These are phyloP conservation scores for Limulus polyphemus DNA, from an alignment of 2,888 invertebrate species.

Conservation along the genomic window DNA sequence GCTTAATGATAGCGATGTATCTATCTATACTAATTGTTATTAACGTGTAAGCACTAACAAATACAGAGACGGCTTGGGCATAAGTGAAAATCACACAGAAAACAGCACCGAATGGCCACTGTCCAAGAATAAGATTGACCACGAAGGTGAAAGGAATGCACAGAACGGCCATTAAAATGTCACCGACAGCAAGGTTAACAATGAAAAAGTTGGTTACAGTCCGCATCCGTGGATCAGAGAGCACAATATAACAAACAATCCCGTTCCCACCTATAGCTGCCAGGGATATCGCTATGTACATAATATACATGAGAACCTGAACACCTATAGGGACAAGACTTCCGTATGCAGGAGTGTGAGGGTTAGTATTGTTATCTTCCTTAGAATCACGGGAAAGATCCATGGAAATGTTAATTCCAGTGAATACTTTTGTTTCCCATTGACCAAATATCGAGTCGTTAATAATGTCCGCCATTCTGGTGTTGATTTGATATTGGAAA, in stretches of 20 bases:
- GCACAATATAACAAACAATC: conserved; percentile 70
- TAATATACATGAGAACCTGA: conserved; percentile 36
- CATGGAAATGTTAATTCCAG: no score
- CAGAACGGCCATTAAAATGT: conserved; percentile 75
- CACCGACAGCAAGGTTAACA: conserved; percentile 68
- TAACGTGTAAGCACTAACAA: conserved; percentile 61
- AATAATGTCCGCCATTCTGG: no score
- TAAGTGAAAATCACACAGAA: conserved; percentile 74
- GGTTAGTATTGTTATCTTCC: no score
- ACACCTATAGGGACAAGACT: conserved; percentile 22
- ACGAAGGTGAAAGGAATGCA: conserved; percentile 85
- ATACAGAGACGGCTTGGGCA: conserved; percentile 46
- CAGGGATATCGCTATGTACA: conserved; percentile 39
- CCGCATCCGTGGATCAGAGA: conserved; percentile 69
- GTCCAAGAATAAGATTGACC: conserved; percentile 57
- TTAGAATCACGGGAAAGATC: no score
- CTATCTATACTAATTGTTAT: conserved; percentile 82
- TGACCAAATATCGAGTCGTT: no score
- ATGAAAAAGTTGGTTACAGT: conserved; percentile 88
- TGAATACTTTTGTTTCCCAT: no score
- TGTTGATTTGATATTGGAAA: no score
- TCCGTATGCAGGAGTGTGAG: no score
- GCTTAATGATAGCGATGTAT: conserved; percentile 83
- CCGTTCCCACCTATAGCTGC: conserved; percentile 40
- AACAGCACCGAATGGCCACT: conserved; percentile 74